phyloP scores from a whole-genome alignment of 1,140 invertebrate species.

The Drosophila arawakana region DNA sequence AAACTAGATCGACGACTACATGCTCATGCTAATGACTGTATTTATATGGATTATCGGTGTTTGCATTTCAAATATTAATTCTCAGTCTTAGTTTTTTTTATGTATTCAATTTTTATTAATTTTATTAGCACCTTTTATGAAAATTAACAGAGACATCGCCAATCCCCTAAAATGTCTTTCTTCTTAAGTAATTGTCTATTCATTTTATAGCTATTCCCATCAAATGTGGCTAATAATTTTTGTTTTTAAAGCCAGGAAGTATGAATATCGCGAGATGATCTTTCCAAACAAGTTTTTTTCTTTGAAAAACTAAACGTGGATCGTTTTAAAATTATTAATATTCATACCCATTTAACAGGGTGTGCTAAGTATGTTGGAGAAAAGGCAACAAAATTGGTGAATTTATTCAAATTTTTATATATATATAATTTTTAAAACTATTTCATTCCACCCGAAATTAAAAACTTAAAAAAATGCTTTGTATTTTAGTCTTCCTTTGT shows the following conservation, averaged over 20 bases:
- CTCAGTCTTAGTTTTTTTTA: background rate
- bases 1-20: conserved; percentile 23
- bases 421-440: too few relatives aligned
- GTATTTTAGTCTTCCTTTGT: too few relatives aligned
- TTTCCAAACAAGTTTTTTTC: background rate
- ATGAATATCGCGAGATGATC: background rate
- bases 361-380: background rate
- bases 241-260: background rate
- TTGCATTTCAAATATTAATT: conserved; percentile 1
- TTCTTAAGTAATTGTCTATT: conserved; percentile 14
- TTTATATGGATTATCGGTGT: conserved; percentile 9
- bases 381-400: too few relatives aligned
- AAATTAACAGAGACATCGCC: conserved; percentile 15
- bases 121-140: conserved; percentile 12
- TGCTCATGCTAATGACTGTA: conserved; percentile 31
- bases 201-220: conserved; percentile 3
- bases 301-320: background rate
- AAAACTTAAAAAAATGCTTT: too few relatives aligned
- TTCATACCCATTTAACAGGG: background rate
- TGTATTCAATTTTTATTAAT: conserved; percentile 15
- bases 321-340: background rate
- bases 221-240: background rate
- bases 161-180: background rate
- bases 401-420: too few relatives aligned
- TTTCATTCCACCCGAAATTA: too few relatives aligned